Percentiles rank a stretch among this genome's conserved stretches.
phyloP scores from a whole-genome alignment of 1,140 invertebrate genomes.

The Campoletis sonorensis region DNA sequence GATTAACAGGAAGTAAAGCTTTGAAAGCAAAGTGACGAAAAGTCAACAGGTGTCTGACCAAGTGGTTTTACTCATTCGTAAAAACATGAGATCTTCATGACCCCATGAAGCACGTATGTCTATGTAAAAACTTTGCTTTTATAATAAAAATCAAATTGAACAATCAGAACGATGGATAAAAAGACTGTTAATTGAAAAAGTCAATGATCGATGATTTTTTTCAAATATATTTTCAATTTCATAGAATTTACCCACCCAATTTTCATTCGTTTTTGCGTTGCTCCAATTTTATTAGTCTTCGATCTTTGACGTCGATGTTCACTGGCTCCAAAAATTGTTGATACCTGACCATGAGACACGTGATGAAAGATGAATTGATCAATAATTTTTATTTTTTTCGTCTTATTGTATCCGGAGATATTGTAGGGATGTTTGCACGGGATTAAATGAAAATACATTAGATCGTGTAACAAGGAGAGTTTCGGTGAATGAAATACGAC shows the following conservation, averaged over 20 bases:
- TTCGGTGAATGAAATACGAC: not conserved
- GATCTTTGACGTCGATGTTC: too few species aligned
- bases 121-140: too few species aligned
- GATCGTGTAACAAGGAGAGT: not conserved
- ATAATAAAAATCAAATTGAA: too few species aligned
- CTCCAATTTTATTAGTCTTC: too few species aligned
- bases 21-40: conserved; percentile 21
- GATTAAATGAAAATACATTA: not conserved
- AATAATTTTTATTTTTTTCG: not conserved
- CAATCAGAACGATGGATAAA: too few species aligned
- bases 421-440: not conserved
- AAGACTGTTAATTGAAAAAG: too few species aligned
- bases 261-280: not conserved
- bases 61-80: not conserved
- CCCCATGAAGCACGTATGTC: too few species aligned
- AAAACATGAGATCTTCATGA: not conserved
- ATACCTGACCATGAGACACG: too few species aligned
- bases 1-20: conserved; percentile 25
- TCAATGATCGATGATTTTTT: not conserved
- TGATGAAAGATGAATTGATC: too few species aligned
- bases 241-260: too few species aligned
- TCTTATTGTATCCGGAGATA: not conserved
- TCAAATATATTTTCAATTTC: too few species aligned
- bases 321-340: too few species aligned
- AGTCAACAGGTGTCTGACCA: conserved; percentile 24